phyloP scores from a whole-genome alignment of 2,113 vertebrate genomes.

The Gnathonemus echidnorhynchus region DNA sequence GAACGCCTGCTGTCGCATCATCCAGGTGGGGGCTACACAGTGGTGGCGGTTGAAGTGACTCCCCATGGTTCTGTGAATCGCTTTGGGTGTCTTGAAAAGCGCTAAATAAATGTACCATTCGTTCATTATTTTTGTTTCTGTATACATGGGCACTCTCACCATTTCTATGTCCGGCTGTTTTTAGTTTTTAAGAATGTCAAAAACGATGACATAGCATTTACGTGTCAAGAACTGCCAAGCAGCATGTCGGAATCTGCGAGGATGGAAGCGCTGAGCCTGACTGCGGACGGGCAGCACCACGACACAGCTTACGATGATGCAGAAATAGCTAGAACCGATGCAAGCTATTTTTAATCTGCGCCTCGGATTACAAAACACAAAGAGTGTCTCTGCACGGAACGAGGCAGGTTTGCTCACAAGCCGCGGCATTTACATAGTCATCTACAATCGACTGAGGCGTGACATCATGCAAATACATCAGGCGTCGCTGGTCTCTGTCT shows the following conservation, averaged over 20 bases:
- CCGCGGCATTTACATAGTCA: slow-evolving; percentile 26
- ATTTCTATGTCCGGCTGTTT: neutral
- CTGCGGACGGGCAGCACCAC: neutral
- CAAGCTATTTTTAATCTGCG: neutral
- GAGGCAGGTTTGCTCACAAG: slow-evolving; percentile 11
- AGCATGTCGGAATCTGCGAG: neutral
- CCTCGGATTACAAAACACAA: neutral
- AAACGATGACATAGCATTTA: neutral
- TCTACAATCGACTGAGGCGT: slow-evolving; percentile 9
- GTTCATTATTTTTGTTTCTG: neutral
- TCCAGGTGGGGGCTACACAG: neutral
- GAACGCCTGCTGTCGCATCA: no score
- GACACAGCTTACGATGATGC: neutral
- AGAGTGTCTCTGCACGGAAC: neutral
- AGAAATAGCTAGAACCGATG: neutral
- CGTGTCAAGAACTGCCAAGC: neutral
- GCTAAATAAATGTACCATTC: neutral
- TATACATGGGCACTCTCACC: neutral
- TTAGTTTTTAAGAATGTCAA: neutral
- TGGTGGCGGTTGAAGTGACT: neutral
- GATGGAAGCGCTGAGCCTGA: neutral
- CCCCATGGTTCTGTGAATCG: neutral
- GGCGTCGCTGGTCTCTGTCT: neutral
- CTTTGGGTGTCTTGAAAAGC: neutral
- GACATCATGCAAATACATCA: slow-evolving; percentile 36